Base-by-base conservation (phyloP, 2,888 invertebrate species). In the Dicroscelio sp. region DNA sequence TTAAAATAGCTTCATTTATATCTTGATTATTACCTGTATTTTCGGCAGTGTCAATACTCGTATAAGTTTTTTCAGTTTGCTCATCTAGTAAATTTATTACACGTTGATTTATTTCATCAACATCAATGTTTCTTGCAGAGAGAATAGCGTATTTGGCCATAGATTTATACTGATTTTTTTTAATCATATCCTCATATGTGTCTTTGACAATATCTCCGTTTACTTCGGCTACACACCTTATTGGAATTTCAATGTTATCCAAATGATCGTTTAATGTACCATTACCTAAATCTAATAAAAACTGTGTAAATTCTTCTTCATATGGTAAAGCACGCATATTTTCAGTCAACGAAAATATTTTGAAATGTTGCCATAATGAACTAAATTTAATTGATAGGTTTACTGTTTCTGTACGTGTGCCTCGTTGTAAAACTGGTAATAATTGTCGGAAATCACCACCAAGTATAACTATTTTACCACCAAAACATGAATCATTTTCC, bases 81-180 rank as follows among this genome's bases (percentile, higher is more conserved):
- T 76, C 27, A n/a, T 76, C 69, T 0, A 88, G 35, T 35, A 85
- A 79, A 63, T 63, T 10, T 30, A 63, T 8, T 1, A 63, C 30
- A 75, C 76, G 58, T 73, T 78, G 38, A 76, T 94, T 94, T 1
- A 94, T 88, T 91, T 92, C 91, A 78, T 91, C 78, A 12, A 93
- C 94, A 69, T 94, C 93, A 91, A 84, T 27, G 20, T 63, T 63
- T 27, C 60, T 2, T 8, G 60, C 60, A 30, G 60, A 63, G 1
- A 63, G 60, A 52, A 93, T 94, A 27, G 92, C 93, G 78, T 80
- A 78, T 79, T 88, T 88, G 12, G 90, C 80, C 20, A 82, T 58
- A 75, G 88, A 83, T 80, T 83, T 55, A 55, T 73, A 89, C 63
- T 78, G 83, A 71, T 84, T 90, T 23, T 87, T 20, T 3, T 2